These are phyloP conservation scores for Dolomedes plantarius DNA, from an alignment of 2,888 invertebrate species.

Conservation along the genomic window DNA sequence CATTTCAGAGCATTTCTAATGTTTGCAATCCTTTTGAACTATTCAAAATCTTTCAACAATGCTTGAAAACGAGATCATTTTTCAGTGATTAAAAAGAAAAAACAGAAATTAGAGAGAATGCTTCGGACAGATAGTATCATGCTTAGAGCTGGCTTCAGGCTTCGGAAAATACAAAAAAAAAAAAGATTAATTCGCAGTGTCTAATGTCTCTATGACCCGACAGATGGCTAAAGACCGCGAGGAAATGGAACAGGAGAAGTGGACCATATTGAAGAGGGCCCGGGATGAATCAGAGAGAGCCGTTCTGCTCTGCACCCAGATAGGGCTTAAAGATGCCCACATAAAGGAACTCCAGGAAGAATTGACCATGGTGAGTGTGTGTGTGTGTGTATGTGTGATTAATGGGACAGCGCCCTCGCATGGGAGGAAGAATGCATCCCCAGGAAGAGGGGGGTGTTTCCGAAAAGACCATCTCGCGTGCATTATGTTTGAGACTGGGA, in stretches of 20 bases:
- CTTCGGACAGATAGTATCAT: background rate
- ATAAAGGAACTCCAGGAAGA: conserved; percentile 90
- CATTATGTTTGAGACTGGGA: too few relatives aligned
- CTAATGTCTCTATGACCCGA: background rate
- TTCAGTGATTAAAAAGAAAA: too few relatives aligned
- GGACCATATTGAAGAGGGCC: conserved; percentile 90
- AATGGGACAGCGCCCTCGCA: background rate
- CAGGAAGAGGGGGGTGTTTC: background rate
- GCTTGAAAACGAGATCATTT: too few relatives aligned
- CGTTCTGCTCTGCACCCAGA: conserved; percentile 88
- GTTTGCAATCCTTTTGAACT: too few relatives aligned
- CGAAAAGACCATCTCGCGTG: too few relatives aligned
- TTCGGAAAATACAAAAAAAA: background rate
- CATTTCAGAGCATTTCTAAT: too few relatives aligned
- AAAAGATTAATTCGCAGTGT: background rate
- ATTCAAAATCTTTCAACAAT: too few relatives aligned
- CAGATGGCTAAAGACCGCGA: conserved; percentile 81
- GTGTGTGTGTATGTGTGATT: background rate
- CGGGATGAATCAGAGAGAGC: conserved; percentile 93
- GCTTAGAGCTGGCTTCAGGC: background rate
- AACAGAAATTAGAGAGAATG: too few relatives aligned
- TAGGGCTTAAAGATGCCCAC: conserved; percentile 90
- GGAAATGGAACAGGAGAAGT: conserved; percentile 91
- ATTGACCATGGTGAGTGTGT: conserved; percentile 84
- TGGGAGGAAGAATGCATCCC: background rate